Evolutionary conservation across 35 echinoderm and acorn worm species (phyloP), one percentile per base, ranked within the genome.

Genomic region (Stichopus chloronotus): DNA sequence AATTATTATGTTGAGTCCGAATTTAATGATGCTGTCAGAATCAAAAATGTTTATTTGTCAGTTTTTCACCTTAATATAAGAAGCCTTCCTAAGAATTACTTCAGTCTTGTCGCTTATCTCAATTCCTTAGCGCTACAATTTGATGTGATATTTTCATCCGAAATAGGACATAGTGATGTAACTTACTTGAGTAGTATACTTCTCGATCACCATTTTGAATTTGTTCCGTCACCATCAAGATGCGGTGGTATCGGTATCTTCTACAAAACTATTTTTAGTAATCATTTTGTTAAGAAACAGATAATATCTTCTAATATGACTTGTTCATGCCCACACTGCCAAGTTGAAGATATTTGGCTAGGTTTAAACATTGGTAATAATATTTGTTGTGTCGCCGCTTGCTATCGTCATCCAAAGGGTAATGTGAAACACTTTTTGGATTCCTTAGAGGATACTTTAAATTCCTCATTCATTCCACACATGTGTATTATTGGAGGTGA

Each of bases 31-130:
- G 8, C 13, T 20, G 69, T 74, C 7, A 74, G 22, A 19, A 16
- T 16, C 12, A 74, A 74, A 74, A 85, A 58, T 85, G 6, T 58
- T 85, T 23, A 85, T 21, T 58, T 58, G 8, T 85, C 82, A 58
- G 14, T 58, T 55, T 85, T 85, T 59, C 14, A 85, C 82, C 82
- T 85, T 85, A 85, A 85, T 85, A 85, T 85, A 8, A 85, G 82
- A 60, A 85, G 82, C 16, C 82, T 53, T 55, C 53, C 82, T 58
- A 85, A 85, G 52, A 85, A 85, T 85, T 20, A 59, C 82, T 8
- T 56, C 21, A 14, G 30, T 84, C 81, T 55, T 55, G 53, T 84
- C 30, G 53, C 53, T 57, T 84, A 84, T 84, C 81, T 84, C 30
- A 56, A 7, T 81, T 81, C 13, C 21, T 56, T 14, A 43, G 19